Evolutionary conservation across 2,797 vertebrate genomes (phyloP), one percentile per base, ranked within the genome.

Genomic region (Pampus argenteus): DNA sequence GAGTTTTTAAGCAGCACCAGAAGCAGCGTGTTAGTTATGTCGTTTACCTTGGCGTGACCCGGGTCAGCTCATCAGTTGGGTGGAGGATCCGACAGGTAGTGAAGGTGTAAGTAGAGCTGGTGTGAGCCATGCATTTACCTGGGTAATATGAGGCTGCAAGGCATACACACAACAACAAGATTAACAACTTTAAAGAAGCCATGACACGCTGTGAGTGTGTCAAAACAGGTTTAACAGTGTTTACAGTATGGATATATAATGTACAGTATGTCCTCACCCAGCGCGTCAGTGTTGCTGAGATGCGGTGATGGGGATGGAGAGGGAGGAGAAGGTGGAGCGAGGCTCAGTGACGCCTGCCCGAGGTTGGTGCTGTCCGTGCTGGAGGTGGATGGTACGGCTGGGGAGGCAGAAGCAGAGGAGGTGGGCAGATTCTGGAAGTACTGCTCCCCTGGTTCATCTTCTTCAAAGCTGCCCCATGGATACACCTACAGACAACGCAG

Each of bases 111-210:
- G 98, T 99, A 52, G 97, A 99, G 93, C 96, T 99, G 91, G 98
- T 99, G 94, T 99, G 96, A 78, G 96, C 98, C 97, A 99, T 98
- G 93, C 96, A 97, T 94, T 99, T 99, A 81, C 98, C 98, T 56
- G 98, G 98, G 86, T 97, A 96, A 89, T 97, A 96, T 20, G 95
- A 96, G 95, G 94, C 78, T 92, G 78, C 56, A 78, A 45, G 57
- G 15, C 2, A 20, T 9, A 28, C 18, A 59, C 52, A 74, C 14
- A 60, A 38, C 36, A 38, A 40, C 5, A 44, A 44, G n/a, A n/a
- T n/a, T n/a, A 44, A 18, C 4, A 15, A 13, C 6, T 58, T 20
- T 29, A 23, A 10, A 65, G 6, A 18, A 14, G 49, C 23, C 29
- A 28, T 8, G 2, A 51, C 1, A 6, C n/a, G 9, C 8, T 34